Percentiles rank a stretch among this genome's conserved stretches.
Evolutionary conservation across 1,140 invertebrate species (phyloP).

Genomic region (Zophobas atratus): DNA sequence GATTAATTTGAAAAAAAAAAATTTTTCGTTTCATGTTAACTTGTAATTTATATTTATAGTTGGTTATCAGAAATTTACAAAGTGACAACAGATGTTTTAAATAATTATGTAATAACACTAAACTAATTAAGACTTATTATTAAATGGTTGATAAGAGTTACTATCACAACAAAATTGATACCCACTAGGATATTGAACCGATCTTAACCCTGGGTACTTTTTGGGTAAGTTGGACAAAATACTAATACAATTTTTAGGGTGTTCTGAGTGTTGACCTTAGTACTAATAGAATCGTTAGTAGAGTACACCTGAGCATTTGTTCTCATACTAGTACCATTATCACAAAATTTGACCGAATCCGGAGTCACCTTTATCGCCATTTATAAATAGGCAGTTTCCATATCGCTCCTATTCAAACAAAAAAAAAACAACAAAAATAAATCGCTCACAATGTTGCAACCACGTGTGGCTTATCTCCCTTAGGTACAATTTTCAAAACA

Average conservation of each 20-base stretch:
- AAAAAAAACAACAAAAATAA: slow-evolving; percentile 22
- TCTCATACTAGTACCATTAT: too few species aligned
- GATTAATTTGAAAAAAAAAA: not conserved
- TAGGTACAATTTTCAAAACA: slow-evolving; percentile 26
- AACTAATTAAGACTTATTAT: slow-evolving; percentile 17
- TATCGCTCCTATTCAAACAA: not conserved
- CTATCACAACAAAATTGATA: not conserved
- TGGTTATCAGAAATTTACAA: slow-evolving; percentile 17
- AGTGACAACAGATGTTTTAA: slow-evolving; percentile 24
- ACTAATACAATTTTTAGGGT: too few species aligned
- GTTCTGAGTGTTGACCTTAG: too few species aligned
- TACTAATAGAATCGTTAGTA: too few species aligned
- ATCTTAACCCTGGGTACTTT: too few species aligned
- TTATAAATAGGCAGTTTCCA: not conserved
- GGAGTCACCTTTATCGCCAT: too few species aligned
- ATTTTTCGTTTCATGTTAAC: not conserved
- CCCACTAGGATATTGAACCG: too few species aligned
- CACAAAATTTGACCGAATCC: too few species aligned
- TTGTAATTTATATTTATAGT: not conserved
- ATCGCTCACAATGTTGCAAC: not conserved
- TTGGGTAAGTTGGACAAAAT: too few species aligned
- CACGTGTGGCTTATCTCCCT: slow-evolving; percentile 3
- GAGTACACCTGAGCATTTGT: too few species aligned
- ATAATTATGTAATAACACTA: slow-evolving; percentile 19
- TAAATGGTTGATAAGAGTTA: slow-evolving; percentile 5